These are phyloP conservation scores for Neopipo cinnamomea DNA, from an alignment of 2,113 vertebrate species.

Conservation along the genomic window DNA sequence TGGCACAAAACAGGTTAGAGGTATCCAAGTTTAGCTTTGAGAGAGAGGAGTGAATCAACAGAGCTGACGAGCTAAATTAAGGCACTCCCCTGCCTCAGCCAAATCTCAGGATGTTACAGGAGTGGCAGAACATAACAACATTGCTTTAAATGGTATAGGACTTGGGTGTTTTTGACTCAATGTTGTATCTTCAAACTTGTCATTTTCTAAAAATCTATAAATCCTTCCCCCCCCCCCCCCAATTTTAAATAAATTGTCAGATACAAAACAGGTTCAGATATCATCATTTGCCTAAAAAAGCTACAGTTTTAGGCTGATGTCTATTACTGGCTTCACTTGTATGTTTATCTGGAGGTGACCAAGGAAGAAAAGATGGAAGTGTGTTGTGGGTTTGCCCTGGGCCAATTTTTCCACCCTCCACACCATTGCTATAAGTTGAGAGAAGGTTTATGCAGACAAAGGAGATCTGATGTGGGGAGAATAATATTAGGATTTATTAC, in stretches of 20 bases:
- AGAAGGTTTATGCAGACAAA: no score
- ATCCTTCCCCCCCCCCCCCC: accelerated
- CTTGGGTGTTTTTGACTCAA: background rate
- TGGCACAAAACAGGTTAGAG: background rate
- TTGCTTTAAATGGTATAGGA: background rate
- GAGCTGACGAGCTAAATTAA: background rate
- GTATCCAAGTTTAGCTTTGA: background rate
- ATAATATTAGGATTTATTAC: no score
- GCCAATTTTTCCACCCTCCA: no score
- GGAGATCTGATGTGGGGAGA: no score
- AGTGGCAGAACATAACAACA: background rate
- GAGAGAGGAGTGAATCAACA: background rate
- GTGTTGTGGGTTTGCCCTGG: no score
- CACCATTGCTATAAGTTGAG: no score
- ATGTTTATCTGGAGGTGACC: background rate
- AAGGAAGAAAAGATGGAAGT: background rate
- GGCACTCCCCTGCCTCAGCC: background rate
- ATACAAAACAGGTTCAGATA: background rate
- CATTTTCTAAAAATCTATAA: background rate
- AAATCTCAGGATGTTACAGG: background rate
- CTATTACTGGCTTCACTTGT: background rate
- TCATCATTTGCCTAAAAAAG: background rate
- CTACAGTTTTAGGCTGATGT: background rate
- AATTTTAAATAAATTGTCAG: background rate
- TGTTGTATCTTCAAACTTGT: background rate